Evolutionary conservation across 1,140 invertebrate species (phyloP), one percentile per base, ranked within the genome.

Genomic region (Drosophila albomicans): DNA sequence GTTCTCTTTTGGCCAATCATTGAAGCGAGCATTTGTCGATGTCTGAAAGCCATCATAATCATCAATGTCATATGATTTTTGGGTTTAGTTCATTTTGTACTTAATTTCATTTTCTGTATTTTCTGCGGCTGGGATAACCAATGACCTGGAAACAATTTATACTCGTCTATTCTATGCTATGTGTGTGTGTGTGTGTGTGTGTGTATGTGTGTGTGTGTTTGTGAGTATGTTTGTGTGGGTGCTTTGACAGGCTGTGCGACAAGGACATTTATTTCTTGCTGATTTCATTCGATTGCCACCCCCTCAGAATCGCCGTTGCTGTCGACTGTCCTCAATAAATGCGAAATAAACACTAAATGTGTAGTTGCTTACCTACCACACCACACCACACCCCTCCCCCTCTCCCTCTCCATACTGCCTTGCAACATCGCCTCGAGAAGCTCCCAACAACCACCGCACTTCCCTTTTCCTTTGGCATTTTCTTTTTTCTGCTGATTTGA

Each of bases 121-220:
- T 81, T 79, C 79, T 86, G 84, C 76, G 82, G 84, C 84, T 82
- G 84, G 43, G 66, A 81, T 79, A 74, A 88, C 79, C 82, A 86
- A 86, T 86, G 82, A 86, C 86, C 87, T 86, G 82, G 84, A 86
- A 86, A 86, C 84, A 86, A 86, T 86, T 82, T 86, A 88, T 86
- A 87, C 66, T 74, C 57, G 15, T 68, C 59, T 73, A 87, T 82
- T 74, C 63, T 76, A 28, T 73, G n/a, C n/a, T n/a, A n/a, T n/a
- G n/a, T n/a, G 54, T 7, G 32, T 41, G 38, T 45, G 8, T 38
- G 32, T 38, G 38, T 46, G 15, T 71, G 43, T 25, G 20, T 20
- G 52, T 51, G 59, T 15, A 25, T 16, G 51, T 28, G 54, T 16
- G 35, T 11, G 54, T 15, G 11, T 48, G 38, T 15, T 41, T 54